A percentile compares a stretch with the other conserved stretches of the same genome.
phyloP scores from a whole-genome alignment of 1,140 invertebrate species.

The Phymorhynchus buccinoides region DNA sequence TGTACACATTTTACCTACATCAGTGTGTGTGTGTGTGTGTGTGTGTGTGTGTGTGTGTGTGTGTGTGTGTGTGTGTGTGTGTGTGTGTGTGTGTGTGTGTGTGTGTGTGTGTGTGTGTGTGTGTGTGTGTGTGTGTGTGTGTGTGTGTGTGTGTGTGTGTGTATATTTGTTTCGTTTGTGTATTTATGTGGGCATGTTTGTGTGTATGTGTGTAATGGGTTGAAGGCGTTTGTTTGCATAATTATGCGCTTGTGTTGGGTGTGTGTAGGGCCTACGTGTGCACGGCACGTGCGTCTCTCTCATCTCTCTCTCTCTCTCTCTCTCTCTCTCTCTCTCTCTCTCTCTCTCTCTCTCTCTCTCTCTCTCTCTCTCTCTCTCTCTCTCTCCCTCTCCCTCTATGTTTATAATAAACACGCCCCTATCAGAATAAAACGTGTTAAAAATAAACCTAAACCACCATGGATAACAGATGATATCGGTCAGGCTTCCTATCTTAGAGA shows the following conservation, averaged over 20 bases:
- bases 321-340: no score
- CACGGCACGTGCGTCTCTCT: no score
- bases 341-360: no score
- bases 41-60: no score
- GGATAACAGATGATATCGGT: no score
- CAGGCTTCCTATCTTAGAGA: no score
- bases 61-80: not conserved
- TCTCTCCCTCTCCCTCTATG: no score
- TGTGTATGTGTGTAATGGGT: not conserved
- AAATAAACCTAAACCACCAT: no score
- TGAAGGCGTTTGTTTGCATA: not conserved
- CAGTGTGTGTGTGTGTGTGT: not conserved
- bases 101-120: conserved; percentile 18
- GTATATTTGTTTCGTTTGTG: not conserved
- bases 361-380: no score
- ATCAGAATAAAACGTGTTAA: no score
- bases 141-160: not conserved
- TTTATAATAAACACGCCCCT: no score
- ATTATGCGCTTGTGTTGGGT: not conserved
- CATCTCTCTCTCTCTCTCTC: no score
- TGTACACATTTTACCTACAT: not conserved
- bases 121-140: not conserved
- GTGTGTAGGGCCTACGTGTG: not conserved
- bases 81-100: conserved; percentile 9
- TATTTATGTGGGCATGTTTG: not conserved